phyloP scores from a whole-genome alignment of 2,888 invertebrate genomes.

The Plebejus anna region DNA sequence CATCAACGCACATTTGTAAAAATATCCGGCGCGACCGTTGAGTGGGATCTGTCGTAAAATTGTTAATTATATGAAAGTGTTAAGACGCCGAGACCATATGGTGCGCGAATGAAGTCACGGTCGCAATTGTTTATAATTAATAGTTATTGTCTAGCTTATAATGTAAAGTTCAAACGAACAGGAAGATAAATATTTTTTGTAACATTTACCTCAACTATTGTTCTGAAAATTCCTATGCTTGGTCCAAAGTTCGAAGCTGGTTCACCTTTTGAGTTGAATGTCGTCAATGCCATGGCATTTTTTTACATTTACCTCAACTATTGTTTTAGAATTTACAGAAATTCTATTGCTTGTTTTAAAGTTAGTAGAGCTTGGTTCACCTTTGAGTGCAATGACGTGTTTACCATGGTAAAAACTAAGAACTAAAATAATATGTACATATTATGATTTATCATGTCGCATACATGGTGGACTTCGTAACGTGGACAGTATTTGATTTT shows the following conservation, averaged over 20 bases:
- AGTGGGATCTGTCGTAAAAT: conserved; percentile 35
- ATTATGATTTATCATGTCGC: neutral
- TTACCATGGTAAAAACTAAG: neutral
- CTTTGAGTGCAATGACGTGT: neutral
- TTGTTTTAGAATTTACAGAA: neutral
- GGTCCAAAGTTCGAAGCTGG: neutral
- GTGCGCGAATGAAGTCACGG: conserved; percentile 48
- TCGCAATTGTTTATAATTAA: conserved; percentile 45
- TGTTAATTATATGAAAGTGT: conserved; percentile 37
- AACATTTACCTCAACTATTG: conserved; percentile 34
- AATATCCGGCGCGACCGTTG: conserved; percentile 10
- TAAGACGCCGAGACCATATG: conserved; percentile 43
- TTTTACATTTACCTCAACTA: neutral
- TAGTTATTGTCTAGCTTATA: conserved; percentile 39
- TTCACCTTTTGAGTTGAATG: neutral
- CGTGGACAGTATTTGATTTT: neutral
- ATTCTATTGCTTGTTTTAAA: neutral
- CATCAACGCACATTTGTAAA: conserved; percentile 11
- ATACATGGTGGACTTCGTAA: neutral
- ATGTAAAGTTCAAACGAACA: conserved; percentile 34
- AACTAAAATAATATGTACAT: neutral
- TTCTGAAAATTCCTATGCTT: conserved; percentile 16
- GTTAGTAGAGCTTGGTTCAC: neutral
- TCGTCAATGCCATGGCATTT: neutral
- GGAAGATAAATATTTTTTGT: conserved; percentile 28